Base-by-base conservation (phyloP, 2,888 invertebrate species). In the Hetaerina titia region DNA sequence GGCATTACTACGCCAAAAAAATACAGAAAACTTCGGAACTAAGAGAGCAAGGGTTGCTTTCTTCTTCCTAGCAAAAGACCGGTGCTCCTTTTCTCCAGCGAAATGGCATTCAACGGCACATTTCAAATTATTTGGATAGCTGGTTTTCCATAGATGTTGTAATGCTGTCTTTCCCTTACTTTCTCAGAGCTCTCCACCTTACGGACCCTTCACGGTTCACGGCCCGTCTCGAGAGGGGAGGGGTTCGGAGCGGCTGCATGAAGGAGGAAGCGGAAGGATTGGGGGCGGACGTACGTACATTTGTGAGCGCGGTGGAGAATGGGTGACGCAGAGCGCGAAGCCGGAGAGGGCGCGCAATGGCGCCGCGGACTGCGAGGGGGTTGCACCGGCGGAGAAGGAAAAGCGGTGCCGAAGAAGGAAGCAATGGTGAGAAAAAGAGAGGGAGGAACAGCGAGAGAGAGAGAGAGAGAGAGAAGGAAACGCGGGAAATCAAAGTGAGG, bases 221-320 rank as follows among this genome's bases (percentile, higher is more conserved):
- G n/a, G n/a, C 8, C 8, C 9, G 25, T 25, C n/a, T 2, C 9
- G 69, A 25, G 74, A 9, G 25, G 74, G 25, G 25, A 25, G 25
- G 25, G 25, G 25, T 9, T n/a, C 17, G 60, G 60, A 15, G 60
- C 60, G 5, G 74, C 25, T 25, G 74, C 74, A 9, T 8, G 25
- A 25, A 74, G 74, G 74, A 74, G 74, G 74, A 74, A 74, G 74
- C 74, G 74, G 74, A 74, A 74, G 74, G 25, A 74, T 69, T 74
- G 25, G 69, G 9, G 22, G 69, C 15, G 74, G 19, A 25, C n/a
- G 25, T 69, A 25, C 45, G 45, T 45, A 45, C 4, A 25, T 25
- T 25, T 25, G 9, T 7, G 74, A 25, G 74, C 74, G 74, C 13
- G 9, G 25, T 13, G 25, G 25, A 8, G 25, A 74, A 74, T 74